Conservation (phyloP, 1,140 invertebrate genomes). For the Drosophila bifasciata region DNA sequence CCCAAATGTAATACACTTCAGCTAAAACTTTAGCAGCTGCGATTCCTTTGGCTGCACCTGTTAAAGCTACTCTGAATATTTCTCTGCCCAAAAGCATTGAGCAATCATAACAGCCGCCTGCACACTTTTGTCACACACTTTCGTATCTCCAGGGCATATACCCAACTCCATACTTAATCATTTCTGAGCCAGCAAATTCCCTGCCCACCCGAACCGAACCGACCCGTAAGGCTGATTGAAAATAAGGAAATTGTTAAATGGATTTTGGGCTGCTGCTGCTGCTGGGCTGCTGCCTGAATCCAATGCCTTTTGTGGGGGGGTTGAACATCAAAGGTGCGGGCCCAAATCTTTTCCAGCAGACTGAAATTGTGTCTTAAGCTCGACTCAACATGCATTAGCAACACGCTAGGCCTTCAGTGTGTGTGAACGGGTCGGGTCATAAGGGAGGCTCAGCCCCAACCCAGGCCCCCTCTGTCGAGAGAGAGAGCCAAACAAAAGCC, state of each 20-base stretch:
- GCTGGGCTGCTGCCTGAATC: constrained; percentile 8
- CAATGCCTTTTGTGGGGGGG: constrained; percentile 12
- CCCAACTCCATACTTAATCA: constrained; percentile 28
- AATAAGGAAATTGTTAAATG: constrained; percentile 61
- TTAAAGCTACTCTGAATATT: no score
- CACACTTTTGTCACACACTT: constrained; percentile 3
- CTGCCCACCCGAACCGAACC: not conserved
- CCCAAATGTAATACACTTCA: no score
- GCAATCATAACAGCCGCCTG: no score
- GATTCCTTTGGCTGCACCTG: no score
- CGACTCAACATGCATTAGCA: constrained; percentile 79
- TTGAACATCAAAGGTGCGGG: constrained; percentile 56
- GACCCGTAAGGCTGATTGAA: constrained; percentile 49
- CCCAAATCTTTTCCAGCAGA: constrained; percentile 59
- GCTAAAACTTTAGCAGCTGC: no score
- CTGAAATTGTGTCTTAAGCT: constrained; percentile 79
- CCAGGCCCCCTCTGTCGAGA: not conserved
- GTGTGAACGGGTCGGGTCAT: constrained; percentile 10
- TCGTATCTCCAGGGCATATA: constrained; percentile 17
- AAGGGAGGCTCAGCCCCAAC: constrained; percentile 18
- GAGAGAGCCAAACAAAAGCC: constrained; percentile 45
- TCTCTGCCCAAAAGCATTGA: no score
- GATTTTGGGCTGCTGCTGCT: constrained; percentile 37
- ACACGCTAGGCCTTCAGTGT: constrained; percentile 42
- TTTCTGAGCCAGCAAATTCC: constrained; percentile 17